Percentiles rank a stretch among this genome's conserved stretches.
Evolutionary conservation across 2,113 vertebrate genomes (phyloP).

Genomic region (Chaetops frenatus): DNA sequence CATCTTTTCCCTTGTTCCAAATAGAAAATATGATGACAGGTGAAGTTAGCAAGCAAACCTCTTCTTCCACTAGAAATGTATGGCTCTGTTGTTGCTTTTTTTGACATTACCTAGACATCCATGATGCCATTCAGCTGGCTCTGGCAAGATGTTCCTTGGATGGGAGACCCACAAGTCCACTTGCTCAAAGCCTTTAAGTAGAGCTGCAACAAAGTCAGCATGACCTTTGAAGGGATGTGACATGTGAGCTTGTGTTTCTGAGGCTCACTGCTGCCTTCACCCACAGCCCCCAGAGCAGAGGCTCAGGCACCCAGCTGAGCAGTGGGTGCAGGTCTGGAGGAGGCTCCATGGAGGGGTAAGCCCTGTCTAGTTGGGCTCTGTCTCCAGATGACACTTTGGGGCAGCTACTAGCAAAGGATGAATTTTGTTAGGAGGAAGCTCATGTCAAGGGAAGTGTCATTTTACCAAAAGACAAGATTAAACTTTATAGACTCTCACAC

Average conservation of each 20-base stretch:
- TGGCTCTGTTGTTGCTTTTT: neutral
- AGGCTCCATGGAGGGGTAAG: neutral
- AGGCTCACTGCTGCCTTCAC: neutral
- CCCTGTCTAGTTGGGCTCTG: neutral
- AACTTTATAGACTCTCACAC: neutral
- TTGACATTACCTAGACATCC: neutral
- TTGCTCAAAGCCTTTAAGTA: neutral
- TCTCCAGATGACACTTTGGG: neutral
- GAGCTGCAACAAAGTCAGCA: neutral
- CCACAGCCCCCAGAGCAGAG: neutral
- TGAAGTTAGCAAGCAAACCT: neutral
- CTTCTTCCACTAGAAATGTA: neutral
- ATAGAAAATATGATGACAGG: neutral
- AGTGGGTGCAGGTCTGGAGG: neutral
- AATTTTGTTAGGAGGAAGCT: neutral
- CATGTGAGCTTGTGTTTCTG: fast-evolving
- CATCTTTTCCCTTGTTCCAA: neutral
- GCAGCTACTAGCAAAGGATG: neutral
- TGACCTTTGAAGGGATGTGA: neutral
- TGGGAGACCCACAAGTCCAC: neutral
- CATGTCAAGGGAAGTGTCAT: neutral
- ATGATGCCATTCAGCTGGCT: neutral
- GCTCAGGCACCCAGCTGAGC: neutral
- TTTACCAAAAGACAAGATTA: neutral
- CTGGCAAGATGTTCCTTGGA: neutral